These are phyloP conservation scores for Dascillus cervinus DNA, from an alignment of 2,888 invertebrate genomes.

Conservation along the genomic window DNA sequence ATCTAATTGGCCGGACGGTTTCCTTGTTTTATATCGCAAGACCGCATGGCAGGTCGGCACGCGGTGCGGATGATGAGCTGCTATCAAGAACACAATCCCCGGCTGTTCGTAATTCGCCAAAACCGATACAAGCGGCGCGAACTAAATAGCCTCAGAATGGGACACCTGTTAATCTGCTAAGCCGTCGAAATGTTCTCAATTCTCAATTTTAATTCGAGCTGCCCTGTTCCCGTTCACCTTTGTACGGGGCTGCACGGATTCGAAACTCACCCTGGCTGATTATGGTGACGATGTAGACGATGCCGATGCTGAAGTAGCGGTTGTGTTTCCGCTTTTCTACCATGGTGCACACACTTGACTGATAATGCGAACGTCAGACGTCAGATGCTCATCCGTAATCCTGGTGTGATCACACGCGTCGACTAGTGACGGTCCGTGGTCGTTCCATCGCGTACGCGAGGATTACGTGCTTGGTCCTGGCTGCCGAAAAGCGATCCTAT, in stretches of 20 bases:
- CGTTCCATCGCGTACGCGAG: conserved; percentile 20
- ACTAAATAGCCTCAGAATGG: conserved; percentile 22
- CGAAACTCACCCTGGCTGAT: conserved; percentile 50
- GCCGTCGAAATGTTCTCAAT: conserved; percentile 19
- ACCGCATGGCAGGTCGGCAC: conserved; percentile 6
- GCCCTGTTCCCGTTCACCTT: conserved; percentile 30
- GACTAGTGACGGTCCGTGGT: conserved; percentile 9
- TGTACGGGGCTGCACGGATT: conserved; percentile 29
- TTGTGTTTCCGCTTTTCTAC: conserved; percentile 32
- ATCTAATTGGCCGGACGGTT: conserved; percentile 13
- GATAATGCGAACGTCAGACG: conserved; percentile 5
- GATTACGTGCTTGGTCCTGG: conserved; percentile 10
- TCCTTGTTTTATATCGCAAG: conserved; percentile 5
- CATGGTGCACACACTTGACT: conserved; percentile 20
- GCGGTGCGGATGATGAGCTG: conserved; percentile 11
- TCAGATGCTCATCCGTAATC: conserved; percentile 13
- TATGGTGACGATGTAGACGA: conserved; percentile 54
- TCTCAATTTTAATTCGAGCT: conserved; percentile 21
- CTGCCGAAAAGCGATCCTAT: conserved; percentile 16
- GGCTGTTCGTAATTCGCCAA: conserved; percentile 13
- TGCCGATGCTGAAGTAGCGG: conserved; percentile 48
- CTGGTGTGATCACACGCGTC: conserved; percentile 10
- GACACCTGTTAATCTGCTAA: conserved; percentile 28
- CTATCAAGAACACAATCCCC: conserved; percentile 8
- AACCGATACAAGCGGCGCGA: conserved; percentile 18